Conservation (phyloP, 1,140 invertebrate genomes). For the Drosophila tsacasi region DNA sequence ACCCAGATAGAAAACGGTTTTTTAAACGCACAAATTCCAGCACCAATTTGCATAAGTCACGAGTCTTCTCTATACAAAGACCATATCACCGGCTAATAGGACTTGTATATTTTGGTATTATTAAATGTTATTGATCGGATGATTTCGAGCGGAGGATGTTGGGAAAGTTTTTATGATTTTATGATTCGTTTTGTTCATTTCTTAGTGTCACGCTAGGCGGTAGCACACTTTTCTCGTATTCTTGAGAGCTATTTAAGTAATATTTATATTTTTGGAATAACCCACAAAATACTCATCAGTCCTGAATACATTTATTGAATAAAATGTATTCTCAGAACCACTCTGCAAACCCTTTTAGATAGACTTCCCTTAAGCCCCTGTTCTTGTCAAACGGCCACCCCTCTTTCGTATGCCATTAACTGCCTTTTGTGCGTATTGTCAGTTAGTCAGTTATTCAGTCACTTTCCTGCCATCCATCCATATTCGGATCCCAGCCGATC, state of each 20-base stretch:
- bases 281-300: background rate
- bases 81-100: conserved; percentile 45
- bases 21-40: conserved; percentile 37
- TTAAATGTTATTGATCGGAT: conserved; percentile 51
- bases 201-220: conserved; percentile 11
- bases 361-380: background rate
- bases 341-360: conserved; percentile 14
- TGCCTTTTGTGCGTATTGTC: conserved; percentile 39
- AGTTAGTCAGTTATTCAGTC: conserved; percentile 30
- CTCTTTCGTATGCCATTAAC: conserved; percentile 20
- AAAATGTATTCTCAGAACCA: background rate
- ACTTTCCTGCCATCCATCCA: conserved; percentile 27
- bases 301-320: background rate
- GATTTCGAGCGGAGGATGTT: conserved; percentile 6
- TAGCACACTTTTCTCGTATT: background rate
- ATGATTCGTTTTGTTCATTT: conserved; percentile 2
- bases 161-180: conserved; percentile 7
- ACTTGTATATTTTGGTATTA: conserved; percentile 51
- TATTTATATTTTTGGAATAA: background rate
- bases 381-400: background rate
- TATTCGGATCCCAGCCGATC: conserved; percentile 24
- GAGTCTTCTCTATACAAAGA: conserved; percentile 25
- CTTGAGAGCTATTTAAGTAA: background rate
- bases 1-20: conserved; percentile 70
- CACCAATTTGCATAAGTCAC: conserved; percentile 67